These are phyloP conservation scores for Psilanteris sp. DNA, from an alignment of 1,140 invertebrate genomes.

Conservation along the genomic window DNA sequence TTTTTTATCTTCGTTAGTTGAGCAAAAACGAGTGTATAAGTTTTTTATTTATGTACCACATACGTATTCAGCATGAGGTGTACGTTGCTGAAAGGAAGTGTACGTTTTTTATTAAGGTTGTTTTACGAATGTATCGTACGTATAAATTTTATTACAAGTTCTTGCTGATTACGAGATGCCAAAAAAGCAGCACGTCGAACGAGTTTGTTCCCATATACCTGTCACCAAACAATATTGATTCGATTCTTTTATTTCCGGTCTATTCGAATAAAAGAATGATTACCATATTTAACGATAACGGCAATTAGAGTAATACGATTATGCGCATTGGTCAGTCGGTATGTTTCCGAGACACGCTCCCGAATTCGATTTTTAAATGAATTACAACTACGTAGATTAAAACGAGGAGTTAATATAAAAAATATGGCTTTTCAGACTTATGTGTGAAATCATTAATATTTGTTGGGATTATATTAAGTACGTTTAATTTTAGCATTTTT, in stretches of 20 bases:
- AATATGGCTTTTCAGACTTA: slow-evolving; percentile 64
- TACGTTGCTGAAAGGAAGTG: slow-evolving; percentile 37
- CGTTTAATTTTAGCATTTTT: slow-evolving; percentile 77
- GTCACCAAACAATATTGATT: too few relatives aligned
- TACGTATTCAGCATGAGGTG: slow-evolving; percentile 55
- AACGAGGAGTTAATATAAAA: too few relatives aligned
- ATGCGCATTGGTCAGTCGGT: too few relatives aligned
- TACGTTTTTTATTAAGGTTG: slow-evolving; percentile 40
- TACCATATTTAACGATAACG: background rate
- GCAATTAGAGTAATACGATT: too few relatives aligned
- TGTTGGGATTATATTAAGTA: slow-evolving; percentile 66
- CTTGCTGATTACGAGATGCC: slow-evolving; percentile 1
- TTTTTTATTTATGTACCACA: slow-evolving; percentile 41
- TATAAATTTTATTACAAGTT: slow-evolving; percentile 25
- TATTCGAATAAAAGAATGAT: background rate
- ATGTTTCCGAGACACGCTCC: too few relatives aligned
- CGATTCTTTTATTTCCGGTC: background rate
- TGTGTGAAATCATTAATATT: slow-evolving; percentile 61
- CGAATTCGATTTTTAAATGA: too few relatives aligned
- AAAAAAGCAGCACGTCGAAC: too few relatives aligned
- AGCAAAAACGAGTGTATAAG: slow-evolving; percentile 36
- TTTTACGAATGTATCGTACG: slow-evolving; percentile 38
- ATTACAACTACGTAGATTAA: too few relatives aligned
- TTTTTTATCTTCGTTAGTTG: slow-evolving; percentile 23
- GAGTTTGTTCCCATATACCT: too few relatives aligned